Evolutionary conservation across 2,797 vertebrate genomes (phyloP).

Genomic region (Artibeus jamaicensis): DNA sequence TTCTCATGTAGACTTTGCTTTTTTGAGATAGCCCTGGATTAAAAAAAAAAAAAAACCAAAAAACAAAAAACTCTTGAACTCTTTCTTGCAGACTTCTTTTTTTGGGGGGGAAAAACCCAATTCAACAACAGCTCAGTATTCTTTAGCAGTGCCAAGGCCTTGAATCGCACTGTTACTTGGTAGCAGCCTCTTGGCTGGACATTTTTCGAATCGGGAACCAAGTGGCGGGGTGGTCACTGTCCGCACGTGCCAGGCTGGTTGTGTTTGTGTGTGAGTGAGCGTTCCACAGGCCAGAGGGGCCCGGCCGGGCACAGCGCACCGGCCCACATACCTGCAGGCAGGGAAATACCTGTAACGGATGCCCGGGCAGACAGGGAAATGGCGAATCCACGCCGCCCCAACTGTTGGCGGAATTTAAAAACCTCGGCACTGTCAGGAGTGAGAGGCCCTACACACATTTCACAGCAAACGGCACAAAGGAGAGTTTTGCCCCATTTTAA

Average conservation of each 20-base stretch:
- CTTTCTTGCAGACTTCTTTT: conserved; percentile 52
- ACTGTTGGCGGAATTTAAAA: conserved; percentile 56
- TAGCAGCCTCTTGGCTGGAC: neutral
- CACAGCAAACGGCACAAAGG: neutral
- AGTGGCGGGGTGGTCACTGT: neutral
- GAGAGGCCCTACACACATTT: conserved; percentile 56
- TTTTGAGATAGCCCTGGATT: conserved; percentile 68
- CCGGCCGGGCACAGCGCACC: accelerated
- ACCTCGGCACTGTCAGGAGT: conserved; percentile 50
- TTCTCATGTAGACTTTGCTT: conserved; percentile 63
- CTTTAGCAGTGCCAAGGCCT: conserved; percentile 12
- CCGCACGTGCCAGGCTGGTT: neutral
- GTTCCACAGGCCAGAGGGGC: neutral
- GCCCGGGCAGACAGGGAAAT: neutral
- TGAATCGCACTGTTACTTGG: neutral
- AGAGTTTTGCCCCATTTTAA: conserved; percentile 38
- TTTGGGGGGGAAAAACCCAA: neutral
- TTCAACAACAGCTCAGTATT: neutral
- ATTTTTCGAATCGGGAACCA: neutral
- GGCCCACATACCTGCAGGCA: neutral
- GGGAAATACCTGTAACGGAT: neutral
- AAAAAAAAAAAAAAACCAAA: neutral
- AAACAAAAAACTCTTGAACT: conserved; percentile 49
- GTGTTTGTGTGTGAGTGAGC: neutral
- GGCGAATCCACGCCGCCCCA: neutral